Percentiles rank a stretch among this genome's conserved stretches.
phyloP scores from a whole-genome alignment of 2,888 invertebrate genomes.

The Sesia bembeciformis region DNA sequence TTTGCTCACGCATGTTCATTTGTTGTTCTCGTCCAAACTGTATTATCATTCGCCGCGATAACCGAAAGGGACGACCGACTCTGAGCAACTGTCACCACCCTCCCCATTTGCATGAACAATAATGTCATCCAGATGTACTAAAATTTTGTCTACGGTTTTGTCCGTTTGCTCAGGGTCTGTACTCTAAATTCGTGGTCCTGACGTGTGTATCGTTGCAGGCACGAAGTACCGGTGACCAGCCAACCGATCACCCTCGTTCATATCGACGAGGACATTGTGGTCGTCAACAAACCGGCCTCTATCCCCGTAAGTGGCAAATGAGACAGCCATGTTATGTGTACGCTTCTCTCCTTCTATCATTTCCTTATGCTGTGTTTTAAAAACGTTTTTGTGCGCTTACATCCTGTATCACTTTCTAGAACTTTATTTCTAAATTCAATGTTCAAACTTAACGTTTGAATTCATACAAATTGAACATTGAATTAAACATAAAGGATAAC shows the following conservation, averaged over 20 bases:
- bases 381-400: neutral
- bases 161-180: slow-evolving; percentile 33
- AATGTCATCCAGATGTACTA: slow-evolving; percentile 4
- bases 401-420: too few species aligned
- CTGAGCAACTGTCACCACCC: slow-evolving; percentile 20
- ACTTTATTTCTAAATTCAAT: too few species aligned
- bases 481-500: too few species aligned
- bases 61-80: slow-evolving; percentile 27
- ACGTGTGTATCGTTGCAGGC: slow-evolving; percentile 82
- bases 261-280: slow-evolving; percentile 99
- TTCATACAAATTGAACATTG: too few species aligned
- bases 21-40: slow-evolving; percentile 52
- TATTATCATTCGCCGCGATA: slow-evolving; percentile 40
- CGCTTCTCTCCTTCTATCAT: slow-evolving; percentile 80
- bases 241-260: slow-evolving; percentile 97
- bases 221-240: slow-evolving; percentile 98
- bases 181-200: slow-evolving; percentile 36
- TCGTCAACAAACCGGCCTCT: slow-evolving; percentile 99
- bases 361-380: neutral
- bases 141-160: slow-evolving; percentile 2
- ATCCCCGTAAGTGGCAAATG: slow-evolving; percentile 98
- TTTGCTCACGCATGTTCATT: slow-evolving; percentile 62
- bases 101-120: slow-evolving; percentile 6
- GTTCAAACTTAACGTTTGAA: too few species aligned
- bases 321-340: slow-evolving; percentile 84